Evolutionary conservation across 2,113 vertebrate species (phyloP).

Genomic region (Leucoraja erinaceus): DNA sequence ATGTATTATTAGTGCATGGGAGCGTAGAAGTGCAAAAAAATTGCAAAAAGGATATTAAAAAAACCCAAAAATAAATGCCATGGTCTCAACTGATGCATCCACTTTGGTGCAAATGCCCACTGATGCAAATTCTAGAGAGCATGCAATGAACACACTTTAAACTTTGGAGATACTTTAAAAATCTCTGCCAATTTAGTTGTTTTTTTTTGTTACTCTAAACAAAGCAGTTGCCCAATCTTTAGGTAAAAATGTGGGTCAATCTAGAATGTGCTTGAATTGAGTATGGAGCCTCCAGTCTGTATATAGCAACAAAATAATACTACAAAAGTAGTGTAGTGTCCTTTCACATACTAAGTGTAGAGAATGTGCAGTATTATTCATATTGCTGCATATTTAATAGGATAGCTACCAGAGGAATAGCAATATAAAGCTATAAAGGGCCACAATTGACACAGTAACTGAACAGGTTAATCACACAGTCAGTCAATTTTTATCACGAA

Average conservation of each 20-base stretch:
- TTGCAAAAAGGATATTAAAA: not conserved
- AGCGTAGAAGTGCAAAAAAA: not conserved
- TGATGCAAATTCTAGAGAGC: not conserved
- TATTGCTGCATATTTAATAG: not conserved
- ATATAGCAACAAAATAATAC: not conserved
- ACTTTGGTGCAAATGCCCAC: too few species aligned
- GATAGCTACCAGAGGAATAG: not conserved
- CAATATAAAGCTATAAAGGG: not conserved
- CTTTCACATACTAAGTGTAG: not conserved
- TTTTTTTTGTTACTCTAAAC: not conserved
- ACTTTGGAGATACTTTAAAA: not conserved
- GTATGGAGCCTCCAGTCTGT: not conserved
- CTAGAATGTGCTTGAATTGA: not conserved
- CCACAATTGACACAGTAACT: not conserved
- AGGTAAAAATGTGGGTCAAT: not conserved
- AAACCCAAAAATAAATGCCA: not conserved
- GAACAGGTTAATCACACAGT: not conserved
- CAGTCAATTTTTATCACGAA: not conserved
- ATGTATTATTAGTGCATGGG: not conserved
- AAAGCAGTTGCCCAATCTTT: not conserved
- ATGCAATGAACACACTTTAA: not conserved
- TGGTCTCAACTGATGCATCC: not conserved
- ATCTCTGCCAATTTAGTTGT: not conserved
- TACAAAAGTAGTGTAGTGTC: not conserved
- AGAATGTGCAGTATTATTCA: too few species aligned